These are phyloP conservation scores for Pristiophorus japonicus DNA, from an alignment of 2,113 vertebrate species.

Conservation along the genomic window DNA sequence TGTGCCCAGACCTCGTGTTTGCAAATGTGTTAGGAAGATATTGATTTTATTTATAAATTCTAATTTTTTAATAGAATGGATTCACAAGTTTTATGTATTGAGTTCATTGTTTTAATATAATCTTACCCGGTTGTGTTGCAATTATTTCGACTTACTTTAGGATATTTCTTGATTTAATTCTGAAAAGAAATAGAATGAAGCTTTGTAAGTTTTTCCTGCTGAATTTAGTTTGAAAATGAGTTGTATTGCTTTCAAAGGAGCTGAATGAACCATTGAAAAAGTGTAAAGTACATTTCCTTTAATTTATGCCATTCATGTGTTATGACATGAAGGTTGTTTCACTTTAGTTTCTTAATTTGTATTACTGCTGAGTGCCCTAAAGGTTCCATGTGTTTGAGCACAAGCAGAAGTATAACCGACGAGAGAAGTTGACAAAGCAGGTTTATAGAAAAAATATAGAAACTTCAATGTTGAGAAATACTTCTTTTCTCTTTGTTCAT, in stretches of 20 bases:
- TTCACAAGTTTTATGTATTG: not conserved
- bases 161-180: not conserved
- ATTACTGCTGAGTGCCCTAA: not conserved
- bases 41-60: not conserved
- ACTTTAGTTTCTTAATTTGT: not conserved
- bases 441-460: not conserved
- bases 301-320: not conserved
- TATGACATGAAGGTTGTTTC: not conserved
- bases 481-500: not conserved
- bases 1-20: not conserved
- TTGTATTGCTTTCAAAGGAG: not conserved
- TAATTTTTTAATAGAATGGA: not conserved
- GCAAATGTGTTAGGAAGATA: not conserved
- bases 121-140: not conserved
- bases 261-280: not conserved
- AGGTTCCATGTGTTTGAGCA: not conserved
- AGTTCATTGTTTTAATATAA: not conserved
- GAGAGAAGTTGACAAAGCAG: not conserved
- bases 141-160: not conserved
- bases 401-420: not conserved
- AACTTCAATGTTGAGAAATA: not conserved
- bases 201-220: not conserved
- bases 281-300: not conserved
- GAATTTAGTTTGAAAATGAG: not conserved
- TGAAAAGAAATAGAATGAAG: not conserved